phyloP scores from a whole-genome alignment of 2,888 invertebrate species.

The Phragmatobia fuliginosa region DNA sequence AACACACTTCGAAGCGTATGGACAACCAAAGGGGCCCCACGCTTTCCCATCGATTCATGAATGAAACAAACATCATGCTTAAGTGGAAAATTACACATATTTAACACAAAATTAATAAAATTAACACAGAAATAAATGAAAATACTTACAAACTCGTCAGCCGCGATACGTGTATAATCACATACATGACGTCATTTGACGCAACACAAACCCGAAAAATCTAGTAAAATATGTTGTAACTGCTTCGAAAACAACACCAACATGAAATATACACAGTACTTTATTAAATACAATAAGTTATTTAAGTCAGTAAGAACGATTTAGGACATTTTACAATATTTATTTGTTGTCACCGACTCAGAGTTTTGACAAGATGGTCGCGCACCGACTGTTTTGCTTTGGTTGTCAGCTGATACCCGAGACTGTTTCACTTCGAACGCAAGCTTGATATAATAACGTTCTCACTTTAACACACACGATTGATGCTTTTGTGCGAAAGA shows the following conservation, averaged over 20 bases:
- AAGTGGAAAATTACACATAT: slow-evolving; percentile 63
- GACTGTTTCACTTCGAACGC: slow-evolving; percentile 73
- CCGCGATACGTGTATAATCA: slow-evolving; percentile 86
- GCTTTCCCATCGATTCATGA: slow-evolving; percentile 73
- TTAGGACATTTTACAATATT: slow-evolving; percentile 85
- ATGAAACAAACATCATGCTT: slow-evolving; percentile 72
- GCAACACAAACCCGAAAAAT: slow-evolving; percentile 85
- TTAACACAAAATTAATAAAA: slow-evolving; percentile 67
- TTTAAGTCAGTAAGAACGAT: slow-evolving; percentile 82
- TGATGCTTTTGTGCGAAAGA: slow-evolving; percentile 49
- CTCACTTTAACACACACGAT: slow-evolving; percentile 56
- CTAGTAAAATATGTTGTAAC: slow-evolving; percentile 81
- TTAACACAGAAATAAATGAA: slow-evolving; percentile 81
- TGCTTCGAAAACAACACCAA: slow-evolving; percentile 76
- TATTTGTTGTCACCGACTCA: slow-evolving; percentile 85
- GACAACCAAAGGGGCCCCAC: slow-evolving; percentile 57
- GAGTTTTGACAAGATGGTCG: slow-evolving; percentile 87
- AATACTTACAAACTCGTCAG: slow-evolving; percentile 85
- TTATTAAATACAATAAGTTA: slow-evolving; percentile 75
- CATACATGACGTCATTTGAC: slow-evolving; percentile 87
- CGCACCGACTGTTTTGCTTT: slow-evolving; percentile 88
- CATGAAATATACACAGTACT: slow-evolving; percentile 78
- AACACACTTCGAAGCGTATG: slow-evolving; percentile 62
- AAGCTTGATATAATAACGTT: slow-evolving; percentile 50
- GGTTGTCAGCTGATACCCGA: slow-evolving; percentile 87